Conservation (phyloP, 2,888 invertebrate genomes). For the Junonia oenone region DNA sequence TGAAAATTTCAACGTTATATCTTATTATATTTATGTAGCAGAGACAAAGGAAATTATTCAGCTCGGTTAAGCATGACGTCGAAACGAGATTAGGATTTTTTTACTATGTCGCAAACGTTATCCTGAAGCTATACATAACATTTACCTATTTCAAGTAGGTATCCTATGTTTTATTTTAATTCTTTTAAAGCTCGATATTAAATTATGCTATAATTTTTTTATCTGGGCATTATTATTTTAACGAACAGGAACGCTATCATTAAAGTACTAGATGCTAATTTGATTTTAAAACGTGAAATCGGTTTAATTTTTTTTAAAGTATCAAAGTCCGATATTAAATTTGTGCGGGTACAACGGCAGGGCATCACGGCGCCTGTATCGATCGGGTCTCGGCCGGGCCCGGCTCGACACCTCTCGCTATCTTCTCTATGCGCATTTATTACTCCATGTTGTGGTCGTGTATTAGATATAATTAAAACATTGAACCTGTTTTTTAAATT, state of each 20-base stretch:
- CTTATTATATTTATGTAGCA: neutral
- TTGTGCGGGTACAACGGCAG: constrained; percentile 47
- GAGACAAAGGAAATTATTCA: neutral
- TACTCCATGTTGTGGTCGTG: neutral
- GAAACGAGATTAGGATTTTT: neutral
- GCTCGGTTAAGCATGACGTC: neutral
- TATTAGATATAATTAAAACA: neutral
- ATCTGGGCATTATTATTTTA: neutral
- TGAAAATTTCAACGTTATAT: neutral
- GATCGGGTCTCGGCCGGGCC: constrained; percentile 45
- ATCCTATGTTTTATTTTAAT: too few species aligned
- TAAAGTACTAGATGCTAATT: neutral
- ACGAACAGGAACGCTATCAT: neutral
- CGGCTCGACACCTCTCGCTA: constrained; percentile 48
- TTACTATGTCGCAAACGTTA: neutral
- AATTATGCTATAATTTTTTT: too few species aligned
- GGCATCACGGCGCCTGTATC: constrained; percentile 42
- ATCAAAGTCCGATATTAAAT: constrained; percentile 37
- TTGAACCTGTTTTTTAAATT: neutral
- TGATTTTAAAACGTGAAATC: neutral
- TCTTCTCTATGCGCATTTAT: constrained; percentile 26
- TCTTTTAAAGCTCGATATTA: too few species aligned
- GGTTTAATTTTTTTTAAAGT: neutral
- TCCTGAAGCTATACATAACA: too few species aligned
- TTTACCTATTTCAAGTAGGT: too few species aligned